Base-by-base conservation (phyloP, 2,113 vertebrate genomes). In the Seriola aureovittata region DNA sequence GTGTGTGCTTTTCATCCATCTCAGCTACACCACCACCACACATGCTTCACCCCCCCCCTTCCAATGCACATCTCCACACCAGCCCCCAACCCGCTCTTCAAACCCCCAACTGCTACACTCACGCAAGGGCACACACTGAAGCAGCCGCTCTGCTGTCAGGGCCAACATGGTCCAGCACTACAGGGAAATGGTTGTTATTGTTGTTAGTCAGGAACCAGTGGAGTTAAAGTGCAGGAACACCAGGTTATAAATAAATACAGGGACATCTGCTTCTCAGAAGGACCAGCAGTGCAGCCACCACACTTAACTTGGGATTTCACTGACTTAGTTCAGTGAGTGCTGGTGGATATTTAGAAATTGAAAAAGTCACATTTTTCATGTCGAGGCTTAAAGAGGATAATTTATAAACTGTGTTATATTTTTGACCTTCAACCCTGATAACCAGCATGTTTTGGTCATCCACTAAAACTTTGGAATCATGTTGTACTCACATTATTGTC, bases 231-330 rank as follows among this genome's bases (percentile, higher is more conserved):
- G 73, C 78, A 90, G 82, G 81, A 80, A 66, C 69, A 57, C 64
- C 12, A 48, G 25, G 86, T 92, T 93, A 89, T 90, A 87, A 92
- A 92, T 92, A 90, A 78, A 82, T 79, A 55, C 79, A 64, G 80
- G 80, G 72, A 89, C 88, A 78, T 87, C 80, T 84, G 82, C 70
- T 60, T 46, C 71, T 75, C 82, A 58, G 46, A 74, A 67, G 71
- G 40, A 82, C 58, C 54, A 62, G 62, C 59, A 19, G 16, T 48
- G 54, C 74, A 62, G 64, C 60, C 77, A 65, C 70, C 25, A 32
- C 50, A 38, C 17, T 64, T 48, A n/a, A 63, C 58, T 46, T 25
- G 36, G 29, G 29, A 29, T 29, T 29, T 29, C 0, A 36, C 55
- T 19, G 29, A 57, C 29, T 74, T 55, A 4, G 23, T 63, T 44